Evolutionary conservation across 2,113 vertebrate genomes (phyloP).

Genomic region (Gnathochromis pfefferi): DNA sequence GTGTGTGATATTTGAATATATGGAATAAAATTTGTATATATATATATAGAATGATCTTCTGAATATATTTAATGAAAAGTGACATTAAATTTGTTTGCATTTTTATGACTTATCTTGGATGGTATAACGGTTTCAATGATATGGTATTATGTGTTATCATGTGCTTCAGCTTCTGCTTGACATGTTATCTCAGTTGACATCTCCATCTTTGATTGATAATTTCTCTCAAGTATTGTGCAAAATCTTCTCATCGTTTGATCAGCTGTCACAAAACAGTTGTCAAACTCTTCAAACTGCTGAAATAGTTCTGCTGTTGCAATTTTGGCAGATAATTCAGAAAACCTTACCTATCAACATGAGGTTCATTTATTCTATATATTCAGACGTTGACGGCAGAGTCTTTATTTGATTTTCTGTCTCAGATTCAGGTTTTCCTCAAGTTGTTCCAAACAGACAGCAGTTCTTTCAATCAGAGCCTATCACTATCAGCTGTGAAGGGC

Average conservation of each 20-base stretch:
- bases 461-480: too few relatives aligned
- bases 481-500: too few relatives aligned
- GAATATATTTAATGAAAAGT: not conserved
- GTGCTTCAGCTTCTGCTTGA: not conserved
- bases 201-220: accelerated
- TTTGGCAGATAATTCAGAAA: too few relatives aligned
- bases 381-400: too few relatives aligned
- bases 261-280: not conserved
- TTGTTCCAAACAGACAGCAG: too few relatives aligned
- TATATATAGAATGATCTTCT: not conserved
- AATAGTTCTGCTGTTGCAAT: accelerated
- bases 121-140: not conserved
- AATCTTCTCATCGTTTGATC: not conserved
- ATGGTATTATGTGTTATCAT: accelerated
- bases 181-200: not conserved
- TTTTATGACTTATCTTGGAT: not conserved
- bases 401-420: too few relatives aligned
- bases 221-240: not conserved
- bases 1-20: too few relatives aligned
- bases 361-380: too few relatives aligned
- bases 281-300: not conserved
- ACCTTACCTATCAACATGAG: too few relatives aligned
- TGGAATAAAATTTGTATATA: too few relatives aligned
- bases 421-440: too few relatives aligned
- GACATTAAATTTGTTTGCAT: not conserved